phyloP scores from a whole-genome alignment of 2,113 vertebrate genomes.

The Panthera uncia region DNA sequence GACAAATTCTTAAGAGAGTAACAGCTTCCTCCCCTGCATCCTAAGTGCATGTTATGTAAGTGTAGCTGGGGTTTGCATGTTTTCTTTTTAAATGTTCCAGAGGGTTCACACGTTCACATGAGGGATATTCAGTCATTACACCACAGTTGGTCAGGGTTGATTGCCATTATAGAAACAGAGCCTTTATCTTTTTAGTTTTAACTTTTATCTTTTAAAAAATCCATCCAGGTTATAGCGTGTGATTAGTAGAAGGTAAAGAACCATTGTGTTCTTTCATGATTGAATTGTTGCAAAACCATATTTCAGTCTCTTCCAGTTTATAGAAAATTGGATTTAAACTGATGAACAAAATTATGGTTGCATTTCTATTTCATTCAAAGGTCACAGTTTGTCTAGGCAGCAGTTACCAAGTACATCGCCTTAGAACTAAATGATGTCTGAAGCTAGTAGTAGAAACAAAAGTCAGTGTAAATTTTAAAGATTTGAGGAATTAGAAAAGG shows the following conservation, averaged over 20 bases:
- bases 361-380: not conserved
- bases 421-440: conserved; percentile 2
- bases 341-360: not conserved
- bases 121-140: not conserved
- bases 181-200: conserved; percentile 38
- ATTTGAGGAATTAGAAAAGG: conserved; percentile 24
- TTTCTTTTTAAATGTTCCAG: not conserved
- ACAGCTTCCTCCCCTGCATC: not conserved
- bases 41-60: not conserved
- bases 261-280: not conserved
- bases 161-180: not conserved
- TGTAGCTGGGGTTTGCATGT: not conserved
- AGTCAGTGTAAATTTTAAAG: not conserved
- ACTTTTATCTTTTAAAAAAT: not conserved
- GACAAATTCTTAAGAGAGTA: not conserved
- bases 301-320: conserved; percentile 5
- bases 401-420: not conserved
- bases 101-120: not conserved
- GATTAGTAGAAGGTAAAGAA: not conserved
- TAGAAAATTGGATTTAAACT: not conserved
- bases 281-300: not conserved
- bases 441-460: not conserved
- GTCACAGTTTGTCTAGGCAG: not conserved
- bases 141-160: not conserved
- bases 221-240: not conserved